Evolutionary conservation across 2,888 invertebrate genomes (phyloP).

Genomic region (Deilephila porcellus): DNA sequence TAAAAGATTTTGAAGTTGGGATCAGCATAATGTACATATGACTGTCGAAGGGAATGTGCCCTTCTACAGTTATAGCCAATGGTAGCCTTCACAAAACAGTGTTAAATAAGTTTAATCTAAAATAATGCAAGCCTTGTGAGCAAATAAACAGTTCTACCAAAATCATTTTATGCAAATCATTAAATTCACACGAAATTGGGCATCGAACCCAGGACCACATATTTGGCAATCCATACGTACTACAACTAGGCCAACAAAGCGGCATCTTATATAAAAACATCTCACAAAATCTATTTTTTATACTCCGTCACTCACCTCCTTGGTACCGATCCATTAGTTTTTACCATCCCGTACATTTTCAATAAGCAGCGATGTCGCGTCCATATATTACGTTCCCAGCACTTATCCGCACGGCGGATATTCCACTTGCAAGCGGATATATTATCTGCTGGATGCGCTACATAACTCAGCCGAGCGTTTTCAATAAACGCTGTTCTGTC

Average conservation of each 20-base stretch:
- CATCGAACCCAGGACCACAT: background rate
- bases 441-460: conserved; percentile 14
- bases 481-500: conserved; percentile 25
- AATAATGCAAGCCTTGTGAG: no score
- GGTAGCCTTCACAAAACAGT: no score
- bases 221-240: background rate
- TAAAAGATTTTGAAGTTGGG: no score
- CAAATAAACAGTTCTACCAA: no score
- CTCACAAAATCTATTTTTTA: background rate
- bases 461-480: conserved; percentile 22
- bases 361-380: conserved; percentile 21
- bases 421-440: conserved; percentile 30
- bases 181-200: no score
- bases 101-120: no score
- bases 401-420: conserved; percentile 23
- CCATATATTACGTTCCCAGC: conserved; percentile 25
- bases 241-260: background rate
- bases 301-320: background rate
- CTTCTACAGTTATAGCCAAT: no score
- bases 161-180: no score
- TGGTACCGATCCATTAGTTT: background rate
- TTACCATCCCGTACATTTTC: conserved; percentile 10
- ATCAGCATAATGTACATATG: no score
- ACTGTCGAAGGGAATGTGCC: no score
- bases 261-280: background rate